A percentile compares a stretch with the other conserved stretches of the same genome.
These are phyloP conservation scores for Anagyrus pseudococci DNA, from an alignment of 2,888 invertebrate species.

Conservation along the genomic window DNA sequence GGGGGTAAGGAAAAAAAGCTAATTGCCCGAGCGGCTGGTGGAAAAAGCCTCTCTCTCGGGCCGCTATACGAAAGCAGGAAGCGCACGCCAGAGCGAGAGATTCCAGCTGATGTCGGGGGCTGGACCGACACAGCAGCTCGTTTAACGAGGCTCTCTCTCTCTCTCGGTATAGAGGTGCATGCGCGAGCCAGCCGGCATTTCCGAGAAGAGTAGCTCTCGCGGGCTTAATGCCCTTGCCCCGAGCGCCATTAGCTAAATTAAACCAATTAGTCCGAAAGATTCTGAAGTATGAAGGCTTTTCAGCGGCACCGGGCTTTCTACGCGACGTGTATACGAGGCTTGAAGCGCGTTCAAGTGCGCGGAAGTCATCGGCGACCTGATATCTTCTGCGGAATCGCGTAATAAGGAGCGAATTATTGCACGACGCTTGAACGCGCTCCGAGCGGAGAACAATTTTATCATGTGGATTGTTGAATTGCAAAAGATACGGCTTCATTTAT, in stretches of 20 bases:
- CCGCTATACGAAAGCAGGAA: conserved; percentile 2
- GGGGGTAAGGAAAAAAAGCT: conserved; percentile 15
- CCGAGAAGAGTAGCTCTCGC: conserved; percentile 46
- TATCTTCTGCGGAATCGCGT: too few species aligned
- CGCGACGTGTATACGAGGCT: too few species aligned
- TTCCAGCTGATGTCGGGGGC: conserved; percentile 13
- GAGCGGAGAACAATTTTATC: too few species aligned
- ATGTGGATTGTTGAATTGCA: too few species aligned
- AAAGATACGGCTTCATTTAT: too few species aligned
- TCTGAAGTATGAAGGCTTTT: too few species aligned
- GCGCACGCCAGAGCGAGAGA: background rate
- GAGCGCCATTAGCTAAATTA: conserved; percentile 47
- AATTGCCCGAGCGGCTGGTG: conserved; percentile 20
- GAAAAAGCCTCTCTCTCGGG: background rate
- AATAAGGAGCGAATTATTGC: too few species aligned
- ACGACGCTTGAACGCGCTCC: too few species aligned
- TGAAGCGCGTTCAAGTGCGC: too few species aligned
- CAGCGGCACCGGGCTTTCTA: too few species aligned
- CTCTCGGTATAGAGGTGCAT: background rate
- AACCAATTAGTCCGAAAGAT: conserved; percentile 45
- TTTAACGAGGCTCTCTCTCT: conserved; percentile 23
- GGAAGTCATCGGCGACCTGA: too few species aligned
- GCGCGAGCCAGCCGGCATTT: conserved; percentile 21
- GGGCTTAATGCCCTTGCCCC: conserved; percentile 37
- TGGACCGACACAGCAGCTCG: background rate